phyloP scores from a whole-genome alignment of 1,140 invertebrate genomes.

The Ceratitis capitata region DNA sequence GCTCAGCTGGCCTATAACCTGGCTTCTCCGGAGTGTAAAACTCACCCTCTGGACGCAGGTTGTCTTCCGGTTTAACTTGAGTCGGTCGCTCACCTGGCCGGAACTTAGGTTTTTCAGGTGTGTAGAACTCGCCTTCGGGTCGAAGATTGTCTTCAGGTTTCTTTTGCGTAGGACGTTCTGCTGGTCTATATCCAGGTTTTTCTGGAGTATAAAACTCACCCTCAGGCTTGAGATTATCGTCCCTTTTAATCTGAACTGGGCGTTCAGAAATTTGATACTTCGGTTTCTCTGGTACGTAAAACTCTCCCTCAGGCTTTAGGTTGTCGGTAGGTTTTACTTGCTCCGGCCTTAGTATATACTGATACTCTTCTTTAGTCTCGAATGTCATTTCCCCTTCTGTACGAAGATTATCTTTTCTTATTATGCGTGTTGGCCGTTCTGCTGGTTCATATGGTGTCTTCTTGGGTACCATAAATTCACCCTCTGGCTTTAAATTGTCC shows the following conservation, averaged over 20 bases:
- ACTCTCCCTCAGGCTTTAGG: conserved; percentile 69
- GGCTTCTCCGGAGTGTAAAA: conserved; percentile 63
- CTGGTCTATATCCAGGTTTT: conserved; percentile 61
- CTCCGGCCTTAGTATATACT: conserved; percentile 68
- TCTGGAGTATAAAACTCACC: conserved; percentile 69
- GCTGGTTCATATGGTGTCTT: conserved; percentile 57
- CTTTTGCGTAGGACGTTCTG: conserved; percentile 64
- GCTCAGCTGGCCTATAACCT: conserved; percentile 58
- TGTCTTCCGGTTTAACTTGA: conserved; percentile 67
- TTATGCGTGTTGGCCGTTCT: conserved; percentile 67
- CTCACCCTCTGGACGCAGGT: conserved; percentile 71
- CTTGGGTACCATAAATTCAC: conserved; percentile 68
- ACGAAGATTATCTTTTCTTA: conserved; percentile 67
- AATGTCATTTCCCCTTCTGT: conserved; percentile 72
- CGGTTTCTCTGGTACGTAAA: conserved; percentile 68
- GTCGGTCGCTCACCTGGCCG: conserved; percentile 64
- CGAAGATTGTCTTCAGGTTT: conserved; percentile 68
- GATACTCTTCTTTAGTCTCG: conserved; percentile 65
- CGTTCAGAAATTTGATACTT: conserved; percentile 68
- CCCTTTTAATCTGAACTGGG: conserved; percentile 67
- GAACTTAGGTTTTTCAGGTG: conserved; percentile 60
- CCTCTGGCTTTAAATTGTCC: conserved; percentile 69
- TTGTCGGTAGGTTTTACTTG: conserved; percentile 54
- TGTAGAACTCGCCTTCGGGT: conserved; percentile 68
- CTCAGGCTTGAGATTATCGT: conserved; percentile 71